Conservation (phyloP, 2,888 invertebrate genomes). For the Rhamnusium bicolor region DNA sequence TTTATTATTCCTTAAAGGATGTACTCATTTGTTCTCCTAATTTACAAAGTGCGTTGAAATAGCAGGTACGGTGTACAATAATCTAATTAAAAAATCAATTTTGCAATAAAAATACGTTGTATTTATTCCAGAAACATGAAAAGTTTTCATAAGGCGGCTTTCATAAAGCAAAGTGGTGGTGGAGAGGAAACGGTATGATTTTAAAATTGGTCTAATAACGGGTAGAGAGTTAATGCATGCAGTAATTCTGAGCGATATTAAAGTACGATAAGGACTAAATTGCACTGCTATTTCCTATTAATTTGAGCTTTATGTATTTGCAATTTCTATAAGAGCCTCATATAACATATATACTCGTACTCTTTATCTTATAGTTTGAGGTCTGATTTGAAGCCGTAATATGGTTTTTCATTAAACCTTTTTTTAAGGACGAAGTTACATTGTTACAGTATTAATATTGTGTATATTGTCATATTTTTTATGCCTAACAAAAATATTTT, state of each 20-base stretch:
- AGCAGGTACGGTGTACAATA: neutral
- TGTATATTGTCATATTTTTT: no score
- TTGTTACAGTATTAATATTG: no score
- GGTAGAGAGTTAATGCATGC: slow-evolving; percentile 52
- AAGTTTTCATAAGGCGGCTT: slow-evolving; percentile 21
- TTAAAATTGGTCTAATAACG: slow-evolving; percentile 60
- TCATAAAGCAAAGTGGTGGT: slow-evolving; percentile 22
- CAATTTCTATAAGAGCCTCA: slow-evolving; percentile 56
- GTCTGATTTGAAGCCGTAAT: slow-evolving; percentile 18
- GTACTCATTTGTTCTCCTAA: neutral
- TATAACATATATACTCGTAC: slow-evolving; percentile 38
- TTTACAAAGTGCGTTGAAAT: neutral
- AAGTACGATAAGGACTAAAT: slow-evolving; percentile 58
- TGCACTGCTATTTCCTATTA: slow-evolving; percentile 55
- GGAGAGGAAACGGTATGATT: slow-evolving; percentile 46
- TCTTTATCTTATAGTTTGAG: neutral
- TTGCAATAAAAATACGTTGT: neutral
- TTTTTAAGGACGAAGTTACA: neutral
- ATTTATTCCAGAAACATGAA: slow-evolving; percentile 2
- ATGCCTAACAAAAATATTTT: no score
- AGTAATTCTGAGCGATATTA: slow-evolving; percentile 54
- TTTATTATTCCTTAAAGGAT: no score
- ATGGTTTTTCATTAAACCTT: neutral
- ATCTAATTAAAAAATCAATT: slow-evolving; percentile 10
- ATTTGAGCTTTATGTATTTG: slow-evolving; percentile 58